Percentiles rank a stretch among this genome's conserved stretches.
Evolutionary conservation across 53 echinoderm and acorn worm species (phyloP).

Genomic region (Apostichopus leukothele): DNA sequence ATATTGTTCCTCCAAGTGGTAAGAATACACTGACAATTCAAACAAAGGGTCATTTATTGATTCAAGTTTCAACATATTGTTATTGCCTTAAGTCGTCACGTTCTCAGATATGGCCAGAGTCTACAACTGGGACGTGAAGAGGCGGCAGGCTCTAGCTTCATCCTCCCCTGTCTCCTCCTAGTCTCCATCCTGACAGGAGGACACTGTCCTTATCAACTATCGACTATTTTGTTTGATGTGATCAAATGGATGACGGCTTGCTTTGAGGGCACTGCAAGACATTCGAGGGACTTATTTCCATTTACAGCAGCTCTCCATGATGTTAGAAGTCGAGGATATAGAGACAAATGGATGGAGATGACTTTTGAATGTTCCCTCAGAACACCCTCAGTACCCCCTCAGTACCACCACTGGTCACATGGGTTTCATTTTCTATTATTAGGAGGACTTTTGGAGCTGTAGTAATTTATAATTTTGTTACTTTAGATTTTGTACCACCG

Average conservation of each 20-base stretch:
- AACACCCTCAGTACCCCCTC: too few species aligned
- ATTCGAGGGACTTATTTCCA: background rate
- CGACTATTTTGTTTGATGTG: conserved; percentile 10
- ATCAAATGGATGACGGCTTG: background rate
- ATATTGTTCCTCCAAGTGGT: too few species aligned
- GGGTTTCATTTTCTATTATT: too few species aligned
- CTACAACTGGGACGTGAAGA: conserved; percentile 94
- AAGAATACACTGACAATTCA: background rate
- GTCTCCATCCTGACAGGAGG: background rate
- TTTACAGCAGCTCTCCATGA: too few species aligned
- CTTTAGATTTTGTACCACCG: too few species aligned
- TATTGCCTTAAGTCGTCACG: conserved; percentile 53
- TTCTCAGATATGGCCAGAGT: conserved; percentile 95
- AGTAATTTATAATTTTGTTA: too few species aligned
- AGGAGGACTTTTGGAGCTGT: too few species aligned
- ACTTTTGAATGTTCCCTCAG: too few species aligned
- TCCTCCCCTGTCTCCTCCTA: conserved; percentile 23
- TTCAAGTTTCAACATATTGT: background rate
- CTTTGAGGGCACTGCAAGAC: background rate
- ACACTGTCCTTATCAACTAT: background rate
- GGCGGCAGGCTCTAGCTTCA: conserved; percentile 62
- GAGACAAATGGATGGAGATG: too few species aligned
- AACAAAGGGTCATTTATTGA: background rate
- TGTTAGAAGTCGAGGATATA: too few species aligned
- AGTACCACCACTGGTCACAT: too few species aligned